Evolutionary conservation across 2,113 vertebrate species (phyloP), one percentile per base, ranked within the genome.

Genomic region (Lonchura striata): DNA sequence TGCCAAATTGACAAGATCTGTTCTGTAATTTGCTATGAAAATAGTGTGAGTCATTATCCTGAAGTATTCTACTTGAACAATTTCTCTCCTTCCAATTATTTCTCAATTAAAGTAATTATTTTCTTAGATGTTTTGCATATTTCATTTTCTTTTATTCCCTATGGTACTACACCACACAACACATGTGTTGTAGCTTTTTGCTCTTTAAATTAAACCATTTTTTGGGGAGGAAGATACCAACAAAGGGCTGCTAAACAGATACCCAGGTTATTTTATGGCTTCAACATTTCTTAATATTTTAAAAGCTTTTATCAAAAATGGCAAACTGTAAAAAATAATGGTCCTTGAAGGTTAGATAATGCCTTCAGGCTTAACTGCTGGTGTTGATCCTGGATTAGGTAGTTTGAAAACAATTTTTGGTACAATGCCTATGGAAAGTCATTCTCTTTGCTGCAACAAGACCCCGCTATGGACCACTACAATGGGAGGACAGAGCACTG

Each of bases 381-480:
- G 19, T 5, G 3, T 5, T 4, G 1, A 35, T 75, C 27, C 42
- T 78, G 79, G 39, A 56, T 63, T 71, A 82, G 24, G 33, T 37
- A 68, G 33, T 21, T 56, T 59, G 56, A 79, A 86, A 52, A 75
- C 7, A 79, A n/a, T 50, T 84, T 33, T 54, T 13, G 0, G 13
- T 68, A 66, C 13, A 75, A 54, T 16, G 66, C 13, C 19, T 33
- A 7, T 28, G 30, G 30, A 82, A 80, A 22, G 9, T 57, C 7
- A 27, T 49, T 77, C 10, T 33, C n/a, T 83, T 77, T 81, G 33
- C 42, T 59, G 35, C 56, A 44, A 46, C 18, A 59, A 75, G 23
- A 70, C 18, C 21, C 27, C 0, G 0, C 12, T 53, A 17, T 27
- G 20, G 13, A 61, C 11, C 5, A 1, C 31, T 52, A 4, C 15